Evolutionary conservation across 2,888 invertebrate species (phyloP).

Genomic region (Crioceris asparagi): DNA sequence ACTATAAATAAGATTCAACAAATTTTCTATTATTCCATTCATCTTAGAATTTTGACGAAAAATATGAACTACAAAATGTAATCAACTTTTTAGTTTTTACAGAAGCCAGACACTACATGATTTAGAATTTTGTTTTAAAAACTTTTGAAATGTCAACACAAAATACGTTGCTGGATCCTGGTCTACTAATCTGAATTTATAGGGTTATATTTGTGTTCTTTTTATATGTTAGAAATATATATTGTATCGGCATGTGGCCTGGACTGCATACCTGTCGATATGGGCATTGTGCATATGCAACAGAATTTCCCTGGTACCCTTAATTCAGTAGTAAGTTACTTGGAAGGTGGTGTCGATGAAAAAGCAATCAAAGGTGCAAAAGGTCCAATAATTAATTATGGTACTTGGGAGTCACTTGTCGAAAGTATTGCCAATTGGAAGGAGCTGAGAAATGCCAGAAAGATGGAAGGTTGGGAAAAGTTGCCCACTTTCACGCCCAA

Average conservation of each 20-base stretch:
- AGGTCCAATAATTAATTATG: constrained; percentile 59
- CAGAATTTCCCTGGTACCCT: constrained; percentile 57
- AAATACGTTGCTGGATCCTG: too few species aligned
- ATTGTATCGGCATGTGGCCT: constrained; percentile 87
- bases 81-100: too few species aligned
- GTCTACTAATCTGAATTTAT: too few species aligned
- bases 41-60: too few species aligned
- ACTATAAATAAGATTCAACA: too few species aligned
- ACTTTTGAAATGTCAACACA: too few species aligned
- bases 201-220: too few species aligned
- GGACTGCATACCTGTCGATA: constrained; percentile 83
- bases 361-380: constrained; percentile 33
- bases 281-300: constrained; percentile 71
- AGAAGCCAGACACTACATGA: too few species aligned
- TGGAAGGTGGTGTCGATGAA: constrained; percentile 36
- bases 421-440: constrained; percentile 56
- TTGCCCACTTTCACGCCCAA: constrained; percentile 49
- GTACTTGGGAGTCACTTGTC: constrained; percentile 84
- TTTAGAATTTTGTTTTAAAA: too few species aligned
- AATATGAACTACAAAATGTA: too few species aligned
- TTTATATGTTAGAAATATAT: constrained; percentile 50
- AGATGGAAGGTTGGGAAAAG: constrained; percentile 49
- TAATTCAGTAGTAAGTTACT: constrained; percentile 67
- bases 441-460: constrained; percentile 55
- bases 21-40: too few species aligned